Evolutionary conservation across 2,888 invertebrate species (phyloP).

Genomic region (Gisinianus flammeolus): DNA sequence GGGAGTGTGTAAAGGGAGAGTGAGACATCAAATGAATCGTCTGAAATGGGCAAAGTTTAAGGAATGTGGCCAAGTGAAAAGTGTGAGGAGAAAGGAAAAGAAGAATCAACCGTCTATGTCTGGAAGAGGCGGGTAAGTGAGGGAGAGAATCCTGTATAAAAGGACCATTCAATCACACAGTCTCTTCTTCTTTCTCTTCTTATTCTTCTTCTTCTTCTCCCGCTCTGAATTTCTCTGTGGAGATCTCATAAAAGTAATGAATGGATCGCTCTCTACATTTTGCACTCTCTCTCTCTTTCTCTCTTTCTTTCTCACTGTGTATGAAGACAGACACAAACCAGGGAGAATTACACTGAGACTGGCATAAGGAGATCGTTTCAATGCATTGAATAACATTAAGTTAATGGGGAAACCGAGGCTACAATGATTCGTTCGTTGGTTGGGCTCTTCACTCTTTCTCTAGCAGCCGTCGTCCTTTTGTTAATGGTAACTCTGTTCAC

Average conservation of each 20-base stretch:
- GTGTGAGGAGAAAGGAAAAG: background rate
- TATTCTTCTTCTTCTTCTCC: background rate
- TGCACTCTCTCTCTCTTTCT: too few relatives aligned
- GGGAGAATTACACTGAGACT: background rate
- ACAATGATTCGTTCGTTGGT: too few relatives aligned
- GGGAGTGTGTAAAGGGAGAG: too few relatives aligned
- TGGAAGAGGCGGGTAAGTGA: background rate
- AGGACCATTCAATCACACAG: conserved; percentile 38
- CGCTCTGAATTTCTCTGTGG: too few relatives aligned
- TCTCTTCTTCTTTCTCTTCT: background rate
- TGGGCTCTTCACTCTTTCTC: too few relatives aligned
- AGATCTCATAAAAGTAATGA: conserved; percentile 26
- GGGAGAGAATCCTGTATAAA: background rate
- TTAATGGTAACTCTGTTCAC: conserved; percentile 6
- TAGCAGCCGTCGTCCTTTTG: too few relatives aligned
- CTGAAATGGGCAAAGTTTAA: too few relatives aligned
- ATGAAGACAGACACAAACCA: too few relatives aligned
- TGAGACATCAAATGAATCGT: too few relatives aligned
- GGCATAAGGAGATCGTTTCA: background rate
- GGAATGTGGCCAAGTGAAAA: too few relatives aligned
- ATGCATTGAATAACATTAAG: conserved; percentile 25
- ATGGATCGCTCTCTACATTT: background rate
- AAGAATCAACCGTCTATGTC: background rate
- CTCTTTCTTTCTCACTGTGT: too few relatives aligned
- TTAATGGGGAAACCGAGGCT: background rate